phyloP scores from a whole-genome alignment of 2,113 vertebrate genomes.

The Balaenoptera acutorostrata region DNA sequence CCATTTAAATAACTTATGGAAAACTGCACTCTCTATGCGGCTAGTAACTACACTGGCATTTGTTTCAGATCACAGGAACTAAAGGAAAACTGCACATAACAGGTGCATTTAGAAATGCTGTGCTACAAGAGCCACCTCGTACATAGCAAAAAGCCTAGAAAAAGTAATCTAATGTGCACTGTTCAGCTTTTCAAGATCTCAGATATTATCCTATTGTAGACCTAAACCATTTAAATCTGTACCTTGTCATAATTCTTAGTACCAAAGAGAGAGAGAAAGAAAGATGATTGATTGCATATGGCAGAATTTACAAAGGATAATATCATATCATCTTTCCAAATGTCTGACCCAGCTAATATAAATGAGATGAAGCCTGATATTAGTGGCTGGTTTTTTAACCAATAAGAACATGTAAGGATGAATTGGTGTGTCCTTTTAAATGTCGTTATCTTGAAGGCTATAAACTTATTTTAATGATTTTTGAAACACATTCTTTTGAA shows the following conservation, averaged over 20 bases:
- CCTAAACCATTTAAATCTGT: neutral
- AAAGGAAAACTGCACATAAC: neutral
- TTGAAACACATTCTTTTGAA: neutral
- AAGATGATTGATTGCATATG: neutral
- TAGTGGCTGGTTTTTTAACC: neutral
- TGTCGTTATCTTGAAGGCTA: neutral
- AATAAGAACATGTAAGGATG: neutral
- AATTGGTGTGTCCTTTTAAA: neutral
- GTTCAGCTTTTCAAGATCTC: neutral
- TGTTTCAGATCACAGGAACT: neutral
- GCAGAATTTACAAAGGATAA: neutral
- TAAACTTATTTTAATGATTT: neutral
- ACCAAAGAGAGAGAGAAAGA: neutral
- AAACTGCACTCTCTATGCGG: neutral
- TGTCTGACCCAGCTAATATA: neutral
- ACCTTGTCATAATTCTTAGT: neutral
- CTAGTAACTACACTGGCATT: neutral
- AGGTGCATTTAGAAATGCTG: neutral
- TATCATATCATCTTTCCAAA: neutral
- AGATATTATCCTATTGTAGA: neutral
- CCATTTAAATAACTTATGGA: neutral
- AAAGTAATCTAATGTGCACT: neutral
- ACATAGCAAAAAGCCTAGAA: neutral
- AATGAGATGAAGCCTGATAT: neutral
- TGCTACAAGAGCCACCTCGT: neutral